Percentiles rank a stretch among this genome's conserved stretches.
phyloP scores from a whole-genome alignment of 2,113 vertebrate genomes.

The Pollimyrus isidori region DNA sequence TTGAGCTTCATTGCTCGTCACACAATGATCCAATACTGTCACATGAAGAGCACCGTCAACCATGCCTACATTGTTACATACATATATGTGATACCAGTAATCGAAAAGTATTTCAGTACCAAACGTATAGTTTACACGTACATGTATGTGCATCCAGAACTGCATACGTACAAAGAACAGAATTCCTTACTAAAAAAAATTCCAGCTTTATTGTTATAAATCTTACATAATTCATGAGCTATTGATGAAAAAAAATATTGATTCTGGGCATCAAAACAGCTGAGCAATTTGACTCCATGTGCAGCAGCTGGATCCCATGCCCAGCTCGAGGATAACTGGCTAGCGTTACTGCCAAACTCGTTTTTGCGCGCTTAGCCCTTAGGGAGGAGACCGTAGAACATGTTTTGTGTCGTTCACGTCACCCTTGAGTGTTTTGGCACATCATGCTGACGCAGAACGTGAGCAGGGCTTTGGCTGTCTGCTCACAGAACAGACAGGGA shows the following conservation, averaged over 20 bases:
- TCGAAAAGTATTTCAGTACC: conserved; percentile 22
- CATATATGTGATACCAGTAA: conserved; percentile 19
- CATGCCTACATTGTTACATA: not conserved
- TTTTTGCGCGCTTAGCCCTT: conserved; percentile 53
- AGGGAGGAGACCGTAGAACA: conserved; percentile 63
- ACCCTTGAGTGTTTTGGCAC: not conserved
- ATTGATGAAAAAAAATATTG: conserved; percentile 38
- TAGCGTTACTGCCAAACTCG: conserved; percentile 30
- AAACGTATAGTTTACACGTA: conserved; percentile 22
- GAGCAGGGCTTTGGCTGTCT: not conserved
- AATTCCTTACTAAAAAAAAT: not conserved
- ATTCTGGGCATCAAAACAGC: conserved; percentile 26
- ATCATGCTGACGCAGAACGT: not conserved
- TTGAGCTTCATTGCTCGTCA: not conserved
- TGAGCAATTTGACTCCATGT: not conserved
- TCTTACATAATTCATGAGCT: conserved; percentile 29
- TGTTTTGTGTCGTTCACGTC: conserved; percentile 28
- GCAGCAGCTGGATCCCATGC: conserved; percentile 38
- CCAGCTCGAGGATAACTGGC: conserved; percentile 26
- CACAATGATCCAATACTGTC: not conserved
- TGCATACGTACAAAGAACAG: not conserved
- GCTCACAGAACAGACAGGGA: not conserved
- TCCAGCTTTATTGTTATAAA: conserved; percentile 22
- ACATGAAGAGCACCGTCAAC: not conserved
- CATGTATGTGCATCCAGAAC: not conserved